Percentiles rank a stretch among this genome's conserved stretches.
phyloP scores from a whole-genome alignment of 2,888 invertebrate genomes.

The Azorinus chamasolen region DNA sequence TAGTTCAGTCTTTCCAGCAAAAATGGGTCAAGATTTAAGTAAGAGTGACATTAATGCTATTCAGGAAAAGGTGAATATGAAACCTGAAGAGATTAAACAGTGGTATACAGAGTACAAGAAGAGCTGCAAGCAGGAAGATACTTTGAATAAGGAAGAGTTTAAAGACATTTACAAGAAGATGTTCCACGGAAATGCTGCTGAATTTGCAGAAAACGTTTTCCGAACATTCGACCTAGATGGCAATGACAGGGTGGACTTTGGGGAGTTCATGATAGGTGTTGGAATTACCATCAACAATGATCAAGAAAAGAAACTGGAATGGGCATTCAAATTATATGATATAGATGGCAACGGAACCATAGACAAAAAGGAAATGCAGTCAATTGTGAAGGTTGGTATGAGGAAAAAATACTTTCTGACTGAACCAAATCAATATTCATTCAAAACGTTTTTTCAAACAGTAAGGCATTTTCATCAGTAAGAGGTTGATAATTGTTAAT shows the following conservation, averaged over 20 bases:
- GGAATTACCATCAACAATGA: conserved; percentile 42
- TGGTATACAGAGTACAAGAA: conserved; percentile 39
- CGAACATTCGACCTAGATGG: conserved; percentile 56
- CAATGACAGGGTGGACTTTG: conserved; percentile 59
- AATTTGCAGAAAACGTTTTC: conserved; percentile 59
- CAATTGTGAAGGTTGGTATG: conserved; percentile 47
- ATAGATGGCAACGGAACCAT: conserved; percentile 86
- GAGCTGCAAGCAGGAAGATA: conserved; percentile 19
- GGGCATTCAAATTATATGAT: conserved; percentile 85
- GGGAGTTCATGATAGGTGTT: conserved; percentile 59
- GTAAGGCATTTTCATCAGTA: too few species aligned
- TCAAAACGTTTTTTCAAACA: too few species aligned
- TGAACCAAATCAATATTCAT: too few species aligned
- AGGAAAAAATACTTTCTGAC: too few species aligned
- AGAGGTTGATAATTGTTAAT: too few species aligned
- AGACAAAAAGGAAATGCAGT: conserved; percentile 71
- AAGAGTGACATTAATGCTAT: conserved; percentile 5
- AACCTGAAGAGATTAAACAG: conserved; percentile 32
- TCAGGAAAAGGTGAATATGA: conserved; percentile 16
- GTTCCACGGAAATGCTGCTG: conserved; percentile 38
- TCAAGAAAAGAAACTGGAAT: conserved; percentile 46
- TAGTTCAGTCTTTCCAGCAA: too few species aligned
- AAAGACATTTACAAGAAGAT: conserved; percentile 43
- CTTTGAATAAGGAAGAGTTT: conserved; percentile 46
- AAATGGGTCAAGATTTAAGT: conserved; percentile 5